phyloP scores from a whole-genome alignment of 1,140 invertebrate species.

The Maconellicoccus hirsutus region DNA sequence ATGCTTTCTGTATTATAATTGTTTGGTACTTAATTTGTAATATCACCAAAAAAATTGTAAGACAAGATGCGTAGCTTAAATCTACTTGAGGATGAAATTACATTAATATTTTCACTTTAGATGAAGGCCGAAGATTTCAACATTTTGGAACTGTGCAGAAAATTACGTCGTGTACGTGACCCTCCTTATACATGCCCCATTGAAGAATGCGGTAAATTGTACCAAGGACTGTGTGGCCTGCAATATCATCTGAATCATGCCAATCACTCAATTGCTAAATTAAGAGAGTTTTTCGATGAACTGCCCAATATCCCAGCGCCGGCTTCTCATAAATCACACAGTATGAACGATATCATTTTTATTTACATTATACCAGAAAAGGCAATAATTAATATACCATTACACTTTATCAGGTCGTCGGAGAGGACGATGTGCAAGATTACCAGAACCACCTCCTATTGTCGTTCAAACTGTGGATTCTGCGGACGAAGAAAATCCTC shows the following conservation, averaged over 20 bases:
- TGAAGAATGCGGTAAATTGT: slow-evolving; percentile 67
- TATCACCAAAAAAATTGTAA: no score
- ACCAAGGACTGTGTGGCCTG: slow-evolving; percentile 72
- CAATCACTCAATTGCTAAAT: slow-evolving; percentile 54
- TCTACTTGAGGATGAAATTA: no score
- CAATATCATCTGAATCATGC: slow-evolving; percentile 74
- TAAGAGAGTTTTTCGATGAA: slow-evolving; percentile 20
- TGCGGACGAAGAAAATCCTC: slow-evolving; percentile 44
- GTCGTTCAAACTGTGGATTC: slow-evolving; percentile 24
- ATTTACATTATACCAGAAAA: slow-evolving; percentile 13
- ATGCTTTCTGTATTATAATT: no score
- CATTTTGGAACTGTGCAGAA: slow-evolving; percentile 69
- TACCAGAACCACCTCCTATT: slow-evolving; percentile 18
- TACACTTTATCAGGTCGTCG: neutral
- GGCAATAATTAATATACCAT: neutral
- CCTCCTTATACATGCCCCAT: slow-evolving; percentile 76
- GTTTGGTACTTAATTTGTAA: no score
- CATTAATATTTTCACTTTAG: neutral
- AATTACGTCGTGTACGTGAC: slow-evolving; percentile 59
- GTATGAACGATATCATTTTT: no score
- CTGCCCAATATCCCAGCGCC: slow-evolving; percentile 1
- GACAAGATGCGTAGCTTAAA: no score
- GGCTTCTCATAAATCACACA: slow-evolving; percentile 13
- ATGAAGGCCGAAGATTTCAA: slow-evolving; percentile 51
- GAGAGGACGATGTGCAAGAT: neutral